These are phyloP conservation scores for Pipistrellus nathusii DNA, from an alignment of 2,797 vertebrate genomes.

Conservation along the genomic window DNA sequence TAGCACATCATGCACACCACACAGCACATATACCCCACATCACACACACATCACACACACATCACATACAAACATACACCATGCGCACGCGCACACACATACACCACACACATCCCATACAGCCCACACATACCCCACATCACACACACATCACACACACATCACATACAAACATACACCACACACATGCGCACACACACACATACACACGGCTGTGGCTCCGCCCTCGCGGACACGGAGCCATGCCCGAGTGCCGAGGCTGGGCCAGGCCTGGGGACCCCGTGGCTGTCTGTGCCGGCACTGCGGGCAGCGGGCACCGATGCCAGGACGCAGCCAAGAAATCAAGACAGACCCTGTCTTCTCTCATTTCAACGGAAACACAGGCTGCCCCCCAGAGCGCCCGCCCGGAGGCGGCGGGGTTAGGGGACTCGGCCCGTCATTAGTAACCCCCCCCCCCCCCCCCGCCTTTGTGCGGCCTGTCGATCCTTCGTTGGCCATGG, in stretches of 20 bases:
- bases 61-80: too few species aligned
- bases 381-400: slow-evolving; percentile 75
- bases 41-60: too few species aligned
- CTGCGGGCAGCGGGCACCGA: neutral
- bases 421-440: slow-evolving; percentile 78
- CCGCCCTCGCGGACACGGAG: neutral
- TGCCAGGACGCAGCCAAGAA: neutral
- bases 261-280: neutral
- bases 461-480: slow-evolving; percentile 66
- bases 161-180: neutral
- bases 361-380: slow-evolving; percentile 4
- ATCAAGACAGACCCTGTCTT: neutral
- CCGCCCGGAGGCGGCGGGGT: slow-evolving; percentile 78
- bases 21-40: neutral
- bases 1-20: too few species aligned
- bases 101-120: neutral
- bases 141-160: too few species aligned
- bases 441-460: slow-evolving; percentile 69
- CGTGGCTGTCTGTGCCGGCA: neutral
- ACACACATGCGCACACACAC: neutral
- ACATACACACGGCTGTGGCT: neutral
- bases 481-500: slow-evolving; percentile 39
- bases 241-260: accelerated
- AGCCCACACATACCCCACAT: neutral
- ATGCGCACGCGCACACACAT: too few species aligned